Base-by-base conservation (phyloP, 2,888 invertebrate genomes). In the Andrena bicolor region DNA sequence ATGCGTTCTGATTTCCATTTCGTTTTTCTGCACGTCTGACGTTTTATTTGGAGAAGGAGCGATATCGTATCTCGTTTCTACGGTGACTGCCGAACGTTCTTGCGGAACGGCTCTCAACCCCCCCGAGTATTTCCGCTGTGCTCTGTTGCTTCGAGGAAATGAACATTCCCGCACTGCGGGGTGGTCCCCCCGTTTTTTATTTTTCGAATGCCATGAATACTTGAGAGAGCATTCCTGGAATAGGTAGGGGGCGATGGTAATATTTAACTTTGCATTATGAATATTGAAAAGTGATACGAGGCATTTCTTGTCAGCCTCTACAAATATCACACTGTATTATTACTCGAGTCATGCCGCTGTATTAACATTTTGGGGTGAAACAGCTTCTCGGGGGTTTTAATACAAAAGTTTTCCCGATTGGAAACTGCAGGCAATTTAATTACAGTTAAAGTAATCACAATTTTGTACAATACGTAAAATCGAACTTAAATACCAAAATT, bases 1-100 rank as follows among this genome's bases (percentile, higher is more conserved):
- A 73, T 58, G 32, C 80, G 68, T 60, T 73, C 80, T 73, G 58
- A 81, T 81, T 80, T 69, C 73, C 80, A 81, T 81, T 69, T 53
- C 73, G 73, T 80, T 80, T 80, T 80, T 60, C 68, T 10, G n/a
- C 64, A 4, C 26, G 63, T 30, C 30, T 26, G 26, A 28, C 76
- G 48, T 30, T 69, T 70, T 41, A 65, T 30, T 76, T 56, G 16
- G 5, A 5, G 16, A 20, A 13, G 23, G 2, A 28, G 5, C 16
- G 30, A 23, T 16, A 26, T 32, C 20, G 73, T 49, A 49, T 64
- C 51, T 41, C 60, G 41, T 13, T 10, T 16, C 10, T 28, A 7
- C 41, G 28, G 28, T 53, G 6, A n/a, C 41, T 10, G 51, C 60
- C 30, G 61, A 53, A 48, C n/a, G 23, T 63, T 71, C 30, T 30